Percentiles rank a stretch among this genome's conserved stretches.
phyloP scores from a whole-genome alignment of 2,113 vertebrate genomes.

The Argyrosomus japonicus region DNA sequence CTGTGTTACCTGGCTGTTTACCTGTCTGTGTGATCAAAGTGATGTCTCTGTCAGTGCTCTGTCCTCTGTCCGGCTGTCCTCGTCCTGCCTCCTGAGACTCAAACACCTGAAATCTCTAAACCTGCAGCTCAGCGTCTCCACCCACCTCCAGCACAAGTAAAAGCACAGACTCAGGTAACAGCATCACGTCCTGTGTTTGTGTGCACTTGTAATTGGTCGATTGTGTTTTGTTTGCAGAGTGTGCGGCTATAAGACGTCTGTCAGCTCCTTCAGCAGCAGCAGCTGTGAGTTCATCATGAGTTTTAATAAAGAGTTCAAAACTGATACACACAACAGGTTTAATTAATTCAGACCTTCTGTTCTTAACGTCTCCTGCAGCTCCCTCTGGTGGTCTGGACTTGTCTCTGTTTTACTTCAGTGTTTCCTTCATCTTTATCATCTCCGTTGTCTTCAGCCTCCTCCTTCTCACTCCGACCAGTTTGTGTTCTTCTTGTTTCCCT shows the following conservation, averaged over 20 bases:
- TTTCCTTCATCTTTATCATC: slow-evolving; percentile 23
- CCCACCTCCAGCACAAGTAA: background rate
- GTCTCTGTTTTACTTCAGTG: background rate
- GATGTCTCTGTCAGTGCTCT: slow-evolving; percentile 27
- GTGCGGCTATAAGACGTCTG: too few species aligned
- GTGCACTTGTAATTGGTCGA: background rate
- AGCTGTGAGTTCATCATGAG: too few species aligned
- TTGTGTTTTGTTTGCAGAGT: background rate
- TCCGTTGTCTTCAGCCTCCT: background rate
- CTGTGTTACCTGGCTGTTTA: too few species aligned
- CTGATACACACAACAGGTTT: too few species aligned
- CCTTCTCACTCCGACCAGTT: background rate
- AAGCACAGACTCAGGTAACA: background rate
- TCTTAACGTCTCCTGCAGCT: background rate
- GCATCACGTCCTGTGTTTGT: background rate
- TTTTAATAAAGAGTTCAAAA: too few species aligned
- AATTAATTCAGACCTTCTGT: background rate
- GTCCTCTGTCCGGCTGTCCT: background rate
- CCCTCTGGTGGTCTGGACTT: background rate
- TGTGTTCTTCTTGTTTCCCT: background rate
- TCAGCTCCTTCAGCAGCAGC: too few species aligned
- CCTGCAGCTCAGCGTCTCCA: background rate
- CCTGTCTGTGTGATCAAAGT: background rate
- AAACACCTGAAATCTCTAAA: background rate
- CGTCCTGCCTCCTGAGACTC: background rate